Evolutionary conservation across 92 coral and sea anemone genomes (phyloP), one percentile per base, ranked within the genome.

Genomic region (Chrysogorgia sp.): DNA sequence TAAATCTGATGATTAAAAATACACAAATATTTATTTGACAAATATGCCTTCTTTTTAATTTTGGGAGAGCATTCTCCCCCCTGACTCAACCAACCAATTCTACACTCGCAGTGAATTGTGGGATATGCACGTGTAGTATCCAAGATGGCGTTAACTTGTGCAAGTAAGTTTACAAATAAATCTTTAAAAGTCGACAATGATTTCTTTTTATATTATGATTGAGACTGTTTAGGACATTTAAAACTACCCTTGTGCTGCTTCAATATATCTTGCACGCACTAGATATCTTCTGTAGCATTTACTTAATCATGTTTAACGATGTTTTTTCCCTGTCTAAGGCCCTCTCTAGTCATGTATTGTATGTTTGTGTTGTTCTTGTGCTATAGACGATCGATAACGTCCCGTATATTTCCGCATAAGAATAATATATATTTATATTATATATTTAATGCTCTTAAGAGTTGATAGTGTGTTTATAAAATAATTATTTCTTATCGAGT

Each of bases 91-190:
- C 19, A 14, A 26, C 4, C 10, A 61, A 2, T 29, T 8, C 67
- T 61, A 61, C 34, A 40, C 67, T 10, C 26, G 33, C 28, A 71
- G 26, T 17, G 79, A 13, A 21, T 35, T 56, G 22, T 26, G 65
- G 79, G 62, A 72, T 24, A 26, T 72, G 65, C 79, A 72, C 55
- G 79, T 72, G 79, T 28, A 80, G 80, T 84, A 90, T 90, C 80
- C 97, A 96, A 96, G 86, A 96, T 96, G 99, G 96, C 99, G 99
- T 88, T 96, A 76, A 86, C 81, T 76, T 96, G 99, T 85, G 92
- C 99, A 91, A 96, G 99, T 96, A 88, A 92, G 98, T 89, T n/a
- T n/a, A n/a, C n/a, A n/a, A n/a, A n/a, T n/a, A n/a, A n/a, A n/a
- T n/a, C n/a, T n/a, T n/a, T n/a, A n/a, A n/a, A n/a, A n/a, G n/a